Evolutionary conservation across 2,113 vertebrate species (phyloP), one percentile per base, ranked within the genome.

Genomic region (Oxyura jamaicensis): DNA sequence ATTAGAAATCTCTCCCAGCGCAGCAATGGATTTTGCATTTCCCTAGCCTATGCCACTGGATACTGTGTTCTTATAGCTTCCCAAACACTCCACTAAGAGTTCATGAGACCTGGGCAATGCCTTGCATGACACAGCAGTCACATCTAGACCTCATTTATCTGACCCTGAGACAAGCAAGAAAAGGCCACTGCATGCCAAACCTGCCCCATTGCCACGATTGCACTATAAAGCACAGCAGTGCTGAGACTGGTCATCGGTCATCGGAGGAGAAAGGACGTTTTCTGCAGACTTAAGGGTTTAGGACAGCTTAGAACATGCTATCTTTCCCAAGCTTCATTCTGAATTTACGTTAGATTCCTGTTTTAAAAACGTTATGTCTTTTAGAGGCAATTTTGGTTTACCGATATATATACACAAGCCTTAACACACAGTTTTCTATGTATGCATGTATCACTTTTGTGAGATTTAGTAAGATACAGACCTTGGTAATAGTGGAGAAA

Each of bases 141-240:
- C 44, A 53, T 59, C 56, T 25, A 53, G 39, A 55, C 16, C 29
- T 68, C 29, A 18, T 8, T 28, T 76, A 46, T 31, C 11, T 21
- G 26, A 58, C 35, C 19, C 11, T 0, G 1, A 52, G 20, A 58
- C 41, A 65, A 66, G 58, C n/a, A 42, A 71, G 42, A 29, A 39
- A 29, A 52, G 22, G 7, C 16, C 44, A n/a, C 0, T 25, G 65
- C 23, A n/a, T 21, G 22, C 10, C 1, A 0, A 46, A 58, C 33
- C 10, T 1, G 7, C 58, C 42, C 2, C 11, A 23, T 41, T 69
- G 55, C 55, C 33, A 58, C 36, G 21, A 55, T 29, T 42, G 52
- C n/a, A 15, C 41, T 36, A 26, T 8, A 35, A 62, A 78, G 35
- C 4, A 50, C 19, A 66, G n/a, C 60, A 25, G 31, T 55, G 44